Evolutionary conservation across 2,797 vertebrate genomes (phyloP), one percentile per base, ranked within the genome.

Genomic region (Pipistrellus nathusii): DNA sequence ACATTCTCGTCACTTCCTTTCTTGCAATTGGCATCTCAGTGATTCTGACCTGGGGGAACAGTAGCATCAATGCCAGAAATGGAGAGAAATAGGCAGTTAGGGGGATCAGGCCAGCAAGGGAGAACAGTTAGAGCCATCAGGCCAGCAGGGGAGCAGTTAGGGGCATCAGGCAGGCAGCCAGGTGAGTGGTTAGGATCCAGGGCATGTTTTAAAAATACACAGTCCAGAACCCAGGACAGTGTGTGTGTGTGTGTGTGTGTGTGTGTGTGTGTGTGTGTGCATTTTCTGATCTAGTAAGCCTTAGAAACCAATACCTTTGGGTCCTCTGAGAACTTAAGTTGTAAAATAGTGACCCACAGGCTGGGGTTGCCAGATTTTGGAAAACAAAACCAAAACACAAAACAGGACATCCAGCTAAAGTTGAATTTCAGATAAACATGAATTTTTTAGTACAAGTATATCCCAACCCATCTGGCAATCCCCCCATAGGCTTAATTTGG

Each of bases 371-470:
- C 57, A 84, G n/a, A 87, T 51, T 86, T 91, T 86, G 30, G 76
- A 87, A 87, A 81, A 53, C 4, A 41, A 68, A 84, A 59, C 11
- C 11, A 44, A 72, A 88, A 81, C 48, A 77, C 75, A 68, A 64
- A 69, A 32, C 1, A 59, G 23, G 38, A 35, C 4, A 38, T 18
- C 13, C 38, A 82, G 30, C 84, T 88, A 94, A 80, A 85, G 87
- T 83, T 88, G 46, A 92, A 88, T 86, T 92, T 94, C 21, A 80
- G 32, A 68, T 92, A 85, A 93, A 84, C 3, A 46, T 69, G 20
- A 93, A 35, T 62, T 55, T 5, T 75, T 84, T 81, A 62, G 77
- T 64, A 4, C 73, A 25, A 73, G 13, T 83, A 46, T 69, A 66
- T 69, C 25, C 30, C 30, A 88, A 9, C 69, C n/a, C 41, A 30